These are phyloP conservation scores for Takifugu flavidus DNA, from an alignment of 2,113 vertebrate genomes.

Conservation along the genomic window DNA sequence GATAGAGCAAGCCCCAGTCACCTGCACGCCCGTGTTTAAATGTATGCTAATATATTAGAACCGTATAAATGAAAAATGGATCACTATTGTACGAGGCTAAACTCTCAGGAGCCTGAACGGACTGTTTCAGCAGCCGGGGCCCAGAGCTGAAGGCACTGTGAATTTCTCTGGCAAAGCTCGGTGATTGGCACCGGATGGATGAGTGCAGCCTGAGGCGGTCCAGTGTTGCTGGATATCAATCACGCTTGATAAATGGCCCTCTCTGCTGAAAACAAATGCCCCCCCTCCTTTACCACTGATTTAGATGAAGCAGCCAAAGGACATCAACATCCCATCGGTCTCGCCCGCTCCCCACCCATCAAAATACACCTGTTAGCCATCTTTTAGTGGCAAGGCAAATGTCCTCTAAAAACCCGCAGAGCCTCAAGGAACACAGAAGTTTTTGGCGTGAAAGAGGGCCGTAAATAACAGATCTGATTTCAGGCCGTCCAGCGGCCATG, in stretches of 20 bases:
- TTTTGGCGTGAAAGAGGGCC: not conserved
- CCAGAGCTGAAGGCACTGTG: slow-evolving; percentile 30
- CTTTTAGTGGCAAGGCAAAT: slow-evolving; percentile 38
- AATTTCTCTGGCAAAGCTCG: slow-evolving; percentile 46
- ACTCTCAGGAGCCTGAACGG: slow-evolving; percentile 12
- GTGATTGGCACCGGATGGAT: slow-evolving; percentile 65
- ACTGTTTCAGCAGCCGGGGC: slow-evolving; percentile 8
- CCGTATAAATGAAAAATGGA: not conserved
- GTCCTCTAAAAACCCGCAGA: slow-evolving; percentile 19
- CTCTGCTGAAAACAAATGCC: slow-evolving; percentile 61
- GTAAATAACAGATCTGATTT: not conserved
- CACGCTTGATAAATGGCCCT: slow-evolving; percentile 60
- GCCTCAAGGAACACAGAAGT: slow-evolving; percentile 10
- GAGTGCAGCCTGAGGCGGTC: slow-evolving; percentile 53
- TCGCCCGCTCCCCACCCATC: slow-evolving; percentile 35
- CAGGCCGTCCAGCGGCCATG: not conserved
- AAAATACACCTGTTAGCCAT: slow-evolving; percentile 52
- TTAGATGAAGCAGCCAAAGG: slow-evolving; percentile 63
- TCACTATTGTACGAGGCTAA: not conserved
- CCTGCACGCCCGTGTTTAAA: not conserved
- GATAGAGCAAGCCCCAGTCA: not conserved
- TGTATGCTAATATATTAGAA: not conserved
- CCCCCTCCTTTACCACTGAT: slow-evolving; percentile 53
- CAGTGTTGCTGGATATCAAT: slow-evolving; percentile 61
- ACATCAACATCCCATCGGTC: slow-evolving; percentile 52